These are phyloP conservation scores for Troglohyphantes excavatus DNA, from an alignment of 2,888 invertebrate species.

Conservation along the genomic window DNA sequence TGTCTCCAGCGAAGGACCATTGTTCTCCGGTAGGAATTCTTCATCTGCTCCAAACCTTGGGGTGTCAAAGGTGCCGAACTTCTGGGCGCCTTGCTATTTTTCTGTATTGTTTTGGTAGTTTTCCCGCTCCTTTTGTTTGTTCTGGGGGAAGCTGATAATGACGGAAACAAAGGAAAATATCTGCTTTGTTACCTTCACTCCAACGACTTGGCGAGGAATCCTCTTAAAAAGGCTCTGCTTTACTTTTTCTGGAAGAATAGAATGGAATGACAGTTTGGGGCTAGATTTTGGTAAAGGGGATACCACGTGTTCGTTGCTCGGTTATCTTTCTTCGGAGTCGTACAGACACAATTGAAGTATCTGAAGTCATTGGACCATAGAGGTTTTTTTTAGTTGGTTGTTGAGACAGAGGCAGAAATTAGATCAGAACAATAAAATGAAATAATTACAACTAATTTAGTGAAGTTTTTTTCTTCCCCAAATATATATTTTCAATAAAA, in stretches of 20 bases:
- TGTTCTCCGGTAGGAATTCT: constrained; percentile 19
- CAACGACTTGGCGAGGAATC: background rate
- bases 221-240: background rate
- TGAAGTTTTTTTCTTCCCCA: no score
- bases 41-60: constrained; percentile 35
- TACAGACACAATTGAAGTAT: background rate
- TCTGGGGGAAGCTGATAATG: constrained; percentile 48
- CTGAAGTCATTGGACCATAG: background rate
- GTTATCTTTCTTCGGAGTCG: background rate
- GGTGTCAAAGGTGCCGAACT: constrained; percentile 62
- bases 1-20: constrained; percentile 48
- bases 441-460: background rate
- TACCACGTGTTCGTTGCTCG: background rate
- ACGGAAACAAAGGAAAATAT: constrained; percentile 16
- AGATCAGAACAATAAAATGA: background rate
- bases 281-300: background rate
- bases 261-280: background rate
- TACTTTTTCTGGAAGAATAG: constrained; percentile 1
- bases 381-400: background rate
- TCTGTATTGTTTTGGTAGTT: constrained; percentile 28
- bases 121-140: constrained; percentile 48
- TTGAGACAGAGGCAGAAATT: background rate
- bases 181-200: background rate
- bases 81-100: constrained; percentile 25
- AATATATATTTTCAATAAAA: no score